Conservation (phyloP, 1,140 invertebrate species). For the Drosophila baimaii region DNA sequence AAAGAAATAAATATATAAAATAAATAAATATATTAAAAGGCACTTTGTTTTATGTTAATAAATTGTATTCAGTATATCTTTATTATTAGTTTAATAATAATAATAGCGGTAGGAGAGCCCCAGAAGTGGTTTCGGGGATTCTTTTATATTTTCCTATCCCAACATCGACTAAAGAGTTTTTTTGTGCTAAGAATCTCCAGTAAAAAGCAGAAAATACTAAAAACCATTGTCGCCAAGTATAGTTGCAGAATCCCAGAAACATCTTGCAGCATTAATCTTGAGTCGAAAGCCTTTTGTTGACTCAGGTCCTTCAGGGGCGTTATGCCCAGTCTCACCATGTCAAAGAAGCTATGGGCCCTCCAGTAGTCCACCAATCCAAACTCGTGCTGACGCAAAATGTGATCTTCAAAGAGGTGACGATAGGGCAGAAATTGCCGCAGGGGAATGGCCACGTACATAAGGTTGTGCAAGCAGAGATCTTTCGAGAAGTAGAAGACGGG, state of each 20-base stretch:
- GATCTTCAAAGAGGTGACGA: slow-evolving; percentile 51
- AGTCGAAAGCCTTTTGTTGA: not conserved
- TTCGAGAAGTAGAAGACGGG: slow-evolving; percentile 48
- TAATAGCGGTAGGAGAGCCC: no score
- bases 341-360: slow-evolving; percentile 36
- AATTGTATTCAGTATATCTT: not conserved
- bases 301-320: slow-evolving; percentile 30
- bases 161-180: not conserved
- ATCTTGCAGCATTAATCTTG: slow-evolving; percentile 23
- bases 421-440: slow-evolving; percentile 40
- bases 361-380: slow-evolving; percentile 53
- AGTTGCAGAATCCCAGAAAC: slow-evolving; percentile 29
- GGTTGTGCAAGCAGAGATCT: slow-evolving; percentile 46
- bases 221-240: slow-evolving; percentile 3
- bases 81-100: not conserved
- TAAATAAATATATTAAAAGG: not conserved
- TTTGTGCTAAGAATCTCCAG: slow-evolving; percentile 21
- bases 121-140: not conserved
- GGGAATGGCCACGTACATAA: slow-evolving; percentile 30
- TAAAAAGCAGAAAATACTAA: slow-evolving; percentile 28
- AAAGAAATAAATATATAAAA: no score
- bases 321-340: slow-evolving; percentile 40
- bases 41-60: not conserved
- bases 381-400: slow-evolving; percentile 39
- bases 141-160: not conserved